Base-by-base conservation (phyloP, 2,797 vertebrate species). In the Echiichthys vipera region DNA sequence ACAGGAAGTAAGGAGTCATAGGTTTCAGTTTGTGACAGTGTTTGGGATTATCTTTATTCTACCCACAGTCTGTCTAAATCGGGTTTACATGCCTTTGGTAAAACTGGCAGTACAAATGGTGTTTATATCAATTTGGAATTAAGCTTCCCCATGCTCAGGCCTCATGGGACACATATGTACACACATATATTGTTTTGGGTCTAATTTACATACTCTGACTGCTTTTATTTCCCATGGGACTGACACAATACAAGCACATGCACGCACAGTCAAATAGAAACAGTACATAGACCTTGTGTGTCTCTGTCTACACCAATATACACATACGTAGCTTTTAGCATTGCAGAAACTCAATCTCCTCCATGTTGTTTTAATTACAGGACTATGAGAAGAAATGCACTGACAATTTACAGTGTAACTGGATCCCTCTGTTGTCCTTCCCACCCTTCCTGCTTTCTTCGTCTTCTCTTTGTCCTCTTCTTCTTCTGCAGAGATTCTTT, bases 321-420 rank as follows among this genome's bases (percentile, higher is more conserved):
- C n/a, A 57, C 20, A 24, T 11, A 29, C 42, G 49, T 17, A 54
- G 46, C 53, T 47, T 69, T 34, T 29, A 57, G 55, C 51, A 50
- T 47, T 43, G 39, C 2, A 13, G 64, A 40, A 43, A 57, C 50
- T 20, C 42, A 55, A 46, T 50, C 47, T 61, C 20, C 18, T 66
- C 54, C 81, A 78, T 71, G 47, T 36, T 77, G 71, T 74, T 80
- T 51, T 63, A 70, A 80, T 87, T 78, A 83, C 34, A 56, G 5
- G 12, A 32, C 17, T n/a, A 25, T 32, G 46, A 69, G 68, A 58
- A 55, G 22, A 55, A 67, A 53, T 36, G 24, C n/a, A 64, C 25
- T 47, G 46, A 71, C 49, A 32, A 24, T 34, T 25, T 65, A 55
- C 50, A 65, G 10, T 27, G 71, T 56, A 80, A 74, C 54, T 29